Evolutionary conservation across 2,888 invertebrate species (phyloP), one percentile per base, ranked within the genome.

Genomic region (Lasioglossum vierecki): DNA sequence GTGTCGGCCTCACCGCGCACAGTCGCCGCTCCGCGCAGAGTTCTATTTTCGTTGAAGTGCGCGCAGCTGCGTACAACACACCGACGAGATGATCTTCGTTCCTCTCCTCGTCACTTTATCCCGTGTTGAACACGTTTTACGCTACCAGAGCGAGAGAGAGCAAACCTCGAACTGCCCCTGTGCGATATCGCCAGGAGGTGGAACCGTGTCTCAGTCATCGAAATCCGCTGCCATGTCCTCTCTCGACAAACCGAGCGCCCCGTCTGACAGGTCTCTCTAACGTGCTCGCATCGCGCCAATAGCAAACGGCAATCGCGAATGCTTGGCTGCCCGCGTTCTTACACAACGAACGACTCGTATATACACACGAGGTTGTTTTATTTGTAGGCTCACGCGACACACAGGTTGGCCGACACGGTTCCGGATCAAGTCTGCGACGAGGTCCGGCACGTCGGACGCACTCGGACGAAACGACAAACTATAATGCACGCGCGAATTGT

Each of bases 211-310:
- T 88, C 89, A 87, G 92, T 94, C 94, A 92, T 94, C 93, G 91
- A 93, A 94, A 91, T 94, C 93, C 88, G 94, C 94, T 93, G 94
- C 94, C 94, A 94, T 94, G 88, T 91, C 92, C 91, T 44, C 82
- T 80, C 73, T 53, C 53, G 82, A 70, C 53, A n/a, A 41, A 53
- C 3, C 76, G 49, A 71, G 71, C 82, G 77, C 57, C 71, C 13
- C 46, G 73, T 57, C 53, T 22, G 82, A 74, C 76, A 79, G 68
- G 76, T 60, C 22, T 83, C 72, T 83, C 72, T 71, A 75, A 73
- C 80, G 75, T 78, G 80, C 84, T 87, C 82, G 74, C 89, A 84
- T 85, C 79, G 80, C 79, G 80, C 44, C 53, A 22, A 53, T 22
- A 8, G 8, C 22, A 53, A 53, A 53, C 22, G 53, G 53, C 53